phyloP scores from a whole-genome alignment of 2,888 invertebrate genomes.

The Polydrusus pterygomalis region DNA sequence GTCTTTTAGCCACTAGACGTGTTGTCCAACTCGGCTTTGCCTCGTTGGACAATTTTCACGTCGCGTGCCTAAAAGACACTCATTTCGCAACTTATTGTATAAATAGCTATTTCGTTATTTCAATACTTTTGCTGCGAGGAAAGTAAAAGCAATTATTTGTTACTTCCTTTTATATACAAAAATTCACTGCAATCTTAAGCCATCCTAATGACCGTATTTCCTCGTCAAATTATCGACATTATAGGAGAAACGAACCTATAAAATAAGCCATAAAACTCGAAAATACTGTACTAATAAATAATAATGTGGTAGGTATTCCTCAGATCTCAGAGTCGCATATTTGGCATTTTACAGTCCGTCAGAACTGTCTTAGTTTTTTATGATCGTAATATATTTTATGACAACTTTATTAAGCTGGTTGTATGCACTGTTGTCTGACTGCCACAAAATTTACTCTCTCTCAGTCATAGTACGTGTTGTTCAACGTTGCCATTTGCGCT shows the following conservation, averaged over 20 bases:
- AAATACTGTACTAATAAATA: slow-evolving; percentile 40
- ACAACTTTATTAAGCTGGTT: slow-evolving; percentile 31
- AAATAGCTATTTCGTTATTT: no score
- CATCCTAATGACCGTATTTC: neutral
- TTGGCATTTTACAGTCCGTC: slow-evolving; percentile 44
- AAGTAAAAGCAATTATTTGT: no score
- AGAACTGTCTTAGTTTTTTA: slow-evolving; percentile 38
- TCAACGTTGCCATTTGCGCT: no score
- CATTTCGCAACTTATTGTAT: no score
- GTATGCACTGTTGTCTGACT: neutral
- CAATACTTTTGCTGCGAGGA: no score
- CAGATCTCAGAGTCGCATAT: slow-evolving; percentile 37
- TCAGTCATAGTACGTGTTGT: no score
- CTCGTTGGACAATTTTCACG: no score
- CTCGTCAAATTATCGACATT: slow-evolving; percentile 25
- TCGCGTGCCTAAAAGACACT: no score
- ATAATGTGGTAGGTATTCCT: slow-evolving; percentile 1
- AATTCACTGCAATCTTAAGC: neutral
- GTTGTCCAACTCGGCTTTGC: no score
- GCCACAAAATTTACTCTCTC: no score
- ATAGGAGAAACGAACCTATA: slow-evolving; percentile 22
- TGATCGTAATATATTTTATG: slow-evolving; percentile 39
- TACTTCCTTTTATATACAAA: neutral
- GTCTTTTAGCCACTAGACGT: no score
- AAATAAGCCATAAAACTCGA: slow-evolving; percentile 35